Evolutionary conservation across 2,888 invertebrate genomes (phyloP).

Genomic region (Lottia gigantea): DNA sequence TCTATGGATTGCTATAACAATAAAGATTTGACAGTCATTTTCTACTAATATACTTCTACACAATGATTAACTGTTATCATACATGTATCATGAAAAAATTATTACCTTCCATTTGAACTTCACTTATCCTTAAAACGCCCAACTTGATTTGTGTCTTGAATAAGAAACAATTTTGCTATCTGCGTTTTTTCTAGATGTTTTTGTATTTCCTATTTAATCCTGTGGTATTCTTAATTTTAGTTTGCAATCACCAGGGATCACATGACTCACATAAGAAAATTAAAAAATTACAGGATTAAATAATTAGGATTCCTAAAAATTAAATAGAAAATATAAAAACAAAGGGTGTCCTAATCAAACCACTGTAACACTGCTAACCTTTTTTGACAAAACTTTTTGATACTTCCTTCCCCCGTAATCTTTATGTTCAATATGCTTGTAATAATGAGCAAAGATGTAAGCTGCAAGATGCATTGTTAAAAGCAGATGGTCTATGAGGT

Average conservation of each 20-base stretch:
- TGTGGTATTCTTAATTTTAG: neutral
- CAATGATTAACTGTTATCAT: neutral
- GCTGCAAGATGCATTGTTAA: neutral
- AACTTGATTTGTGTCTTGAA: constrained; percentile 3
- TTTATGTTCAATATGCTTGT: too few relatives aligned
- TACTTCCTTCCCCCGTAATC: too few relatives aligned
- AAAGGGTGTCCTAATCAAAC: too few relatives aligned
- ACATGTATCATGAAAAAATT: constrained; percentile 1
- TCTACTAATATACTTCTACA: neutral
- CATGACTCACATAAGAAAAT: too few relatives aligned
- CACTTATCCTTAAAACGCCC: neutral
- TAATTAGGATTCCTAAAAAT: too few relatives aligned
- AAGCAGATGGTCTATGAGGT: constrained; percentile 5
- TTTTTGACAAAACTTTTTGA: too few relatives aligned
- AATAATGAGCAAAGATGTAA: too few relatives aligned
- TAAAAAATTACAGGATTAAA: too few relatives aligned
- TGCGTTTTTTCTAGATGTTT: neutral
- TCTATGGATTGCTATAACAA: neutral
- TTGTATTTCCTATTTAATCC: neutral
- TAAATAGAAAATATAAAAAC: too few relatives aligned
- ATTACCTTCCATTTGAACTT: constrained; percentile 9
- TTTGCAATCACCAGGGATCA: too few relatives aligned
- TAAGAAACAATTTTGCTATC: neutral
- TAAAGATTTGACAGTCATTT: constrained; percentile 3
- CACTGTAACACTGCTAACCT: too few relatives aligned